These are phyloP conservation scores for Siniperca obscura DNA, from an alignment of 2,797 vertebrate genomes.

Conservation along the genomic window DNA sequence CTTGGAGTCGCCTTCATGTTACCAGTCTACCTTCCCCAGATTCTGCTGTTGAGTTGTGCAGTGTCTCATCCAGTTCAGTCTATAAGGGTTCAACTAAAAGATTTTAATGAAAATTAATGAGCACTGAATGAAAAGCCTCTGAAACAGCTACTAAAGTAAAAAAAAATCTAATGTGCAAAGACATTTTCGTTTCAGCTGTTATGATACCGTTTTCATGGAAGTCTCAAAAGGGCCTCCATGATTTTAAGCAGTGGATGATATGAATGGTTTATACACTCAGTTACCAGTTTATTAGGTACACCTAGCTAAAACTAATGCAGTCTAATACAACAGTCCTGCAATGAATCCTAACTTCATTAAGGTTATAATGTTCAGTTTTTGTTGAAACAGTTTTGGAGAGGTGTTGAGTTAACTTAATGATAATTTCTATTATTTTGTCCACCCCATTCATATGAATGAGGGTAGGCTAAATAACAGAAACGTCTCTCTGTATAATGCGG, in stretches of 20 bases:
- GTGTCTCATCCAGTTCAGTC: neutral
- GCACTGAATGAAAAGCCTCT: constrained; percentile 1
- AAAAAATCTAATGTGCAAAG: constrained; percentile 1
- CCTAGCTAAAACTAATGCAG: too few species aligned
- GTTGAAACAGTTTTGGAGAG: too few species aligned
- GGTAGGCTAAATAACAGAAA: neutral
- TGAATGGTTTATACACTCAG: neutral
- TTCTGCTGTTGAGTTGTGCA: constrained; percentile 19
- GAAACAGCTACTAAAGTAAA: neutral
- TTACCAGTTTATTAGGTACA: neutral
- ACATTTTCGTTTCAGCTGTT: neutral
- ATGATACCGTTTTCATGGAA: neutral
- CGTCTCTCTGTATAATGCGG: too few species aligned
- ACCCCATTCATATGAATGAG: neutral
- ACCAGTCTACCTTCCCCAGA: constrained; percentile 24
- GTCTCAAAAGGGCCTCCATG: neutral
- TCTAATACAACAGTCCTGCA: too few species aligned
- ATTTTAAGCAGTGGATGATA: neutral
- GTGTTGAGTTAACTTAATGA: too few species aligned
- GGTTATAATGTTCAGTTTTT: neutral
- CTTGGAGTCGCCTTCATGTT: constrained; percentile 66
- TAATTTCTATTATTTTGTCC: neutral
- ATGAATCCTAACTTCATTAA: too few species aligned
- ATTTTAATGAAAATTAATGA: neutral
- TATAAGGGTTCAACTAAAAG: neutral